Evolutionary conservation across 2,888 invertebrate species (phyloP).

Genomic region (Helobdella robusta): DNA sequence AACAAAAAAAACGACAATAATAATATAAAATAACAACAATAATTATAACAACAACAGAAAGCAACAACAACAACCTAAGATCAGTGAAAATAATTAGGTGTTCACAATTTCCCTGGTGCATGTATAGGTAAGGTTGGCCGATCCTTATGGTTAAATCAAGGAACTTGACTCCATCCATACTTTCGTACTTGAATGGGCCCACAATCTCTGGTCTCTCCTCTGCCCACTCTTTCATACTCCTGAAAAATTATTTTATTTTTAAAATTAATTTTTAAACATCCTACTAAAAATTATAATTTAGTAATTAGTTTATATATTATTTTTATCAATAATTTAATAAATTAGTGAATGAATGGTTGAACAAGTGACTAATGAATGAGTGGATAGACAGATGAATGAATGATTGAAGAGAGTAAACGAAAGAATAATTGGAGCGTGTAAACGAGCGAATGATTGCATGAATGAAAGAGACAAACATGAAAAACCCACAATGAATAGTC

Average conservation of each 20-base stretch:
- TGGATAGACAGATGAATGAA: too few species aligned
- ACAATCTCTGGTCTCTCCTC: conserved; percentile 28
- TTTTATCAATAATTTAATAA: neutral
- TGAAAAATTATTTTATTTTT: conserved; percentile 33
- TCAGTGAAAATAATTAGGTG: conserved; percentile 75
- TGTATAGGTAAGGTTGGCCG: conserved; percentile 70
- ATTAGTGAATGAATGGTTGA: neutral
- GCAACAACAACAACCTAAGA: too few species aligned
- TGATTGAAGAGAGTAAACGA: too few species aligned
- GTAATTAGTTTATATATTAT: neutral
- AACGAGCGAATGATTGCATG: neutral
- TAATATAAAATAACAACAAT: too few species aligned
- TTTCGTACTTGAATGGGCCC: conserved; percentile 34
- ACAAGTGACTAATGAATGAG: neutral
- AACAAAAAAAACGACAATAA: too few species aligned
- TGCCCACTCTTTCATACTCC: conserved; percentile 42
- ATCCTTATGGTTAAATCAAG: conserved; percentile 42
- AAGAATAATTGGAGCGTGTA: too few species aligned
- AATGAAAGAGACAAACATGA: neutral
- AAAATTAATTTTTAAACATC: neutral
- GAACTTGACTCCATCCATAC: conserved; percentile 43
- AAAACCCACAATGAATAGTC: conserved; percentile 59
- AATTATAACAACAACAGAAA: too few species aligned
- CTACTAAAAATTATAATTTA: neutral
- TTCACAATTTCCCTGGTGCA: conserved; percentile 85